These are phyloP conservation scores for Diarsia brunnea DNA, from an alignment of 2,888 invertebrate species.

Conservation along the genomic window DNA sequence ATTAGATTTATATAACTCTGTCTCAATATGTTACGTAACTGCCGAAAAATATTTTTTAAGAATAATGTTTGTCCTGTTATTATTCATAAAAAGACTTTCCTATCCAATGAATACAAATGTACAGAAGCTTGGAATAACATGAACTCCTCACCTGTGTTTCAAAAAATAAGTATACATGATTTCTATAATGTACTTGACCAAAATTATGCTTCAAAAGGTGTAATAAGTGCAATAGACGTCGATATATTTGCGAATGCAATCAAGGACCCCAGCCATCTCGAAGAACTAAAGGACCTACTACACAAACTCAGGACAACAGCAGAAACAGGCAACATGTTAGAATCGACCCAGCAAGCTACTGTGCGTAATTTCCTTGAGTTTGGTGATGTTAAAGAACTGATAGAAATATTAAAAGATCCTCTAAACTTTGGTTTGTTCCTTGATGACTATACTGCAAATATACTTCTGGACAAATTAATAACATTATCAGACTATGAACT, in stretches of 20 bases:
- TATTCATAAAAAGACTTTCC: conserved; percentile 87
- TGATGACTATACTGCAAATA: conserved; percentile 94
- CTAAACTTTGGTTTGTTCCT: conserved; percentile 97
- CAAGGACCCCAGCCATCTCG: conserved; percentile 89
- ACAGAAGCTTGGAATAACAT: conserved; percentile 93
- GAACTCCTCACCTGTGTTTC: conserved; percentile 91
- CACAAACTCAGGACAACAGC: conserved; percentile 93
- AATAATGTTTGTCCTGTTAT: conserved; percentile 57
- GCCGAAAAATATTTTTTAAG: conserved; percentile 65
- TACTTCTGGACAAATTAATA: conserved; percentile 95
- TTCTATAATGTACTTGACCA: conserved; percentile 93
- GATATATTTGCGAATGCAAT: conserved; percentile 95
- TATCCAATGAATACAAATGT: conserved; percentile 94
- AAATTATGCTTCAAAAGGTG: conserved; percentile 91
- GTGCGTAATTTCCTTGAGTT: conserved; percentile 91
- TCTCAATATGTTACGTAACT: conserved; percentile 72
- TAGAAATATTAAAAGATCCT: conserved; percentile 94
- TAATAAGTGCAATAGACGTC: conserved; percentile 94
- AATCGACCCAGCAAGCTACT: conserved; percentile 96
- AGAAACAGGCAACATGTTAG: conserved; percentile 93
- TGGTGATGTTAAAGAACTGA: conserved; percentile 91
- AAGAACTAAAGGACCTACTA: conserved; percentile 94
- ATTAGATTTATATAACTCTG: background rate
- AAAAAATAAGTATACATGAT: conserved; percentile 92
- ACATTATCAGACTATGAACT: conserved; percentile 92